phyloP scores from a whole-genome alignment of 2,888 invertebrate species.

The Drosophila atripex region DNA sequence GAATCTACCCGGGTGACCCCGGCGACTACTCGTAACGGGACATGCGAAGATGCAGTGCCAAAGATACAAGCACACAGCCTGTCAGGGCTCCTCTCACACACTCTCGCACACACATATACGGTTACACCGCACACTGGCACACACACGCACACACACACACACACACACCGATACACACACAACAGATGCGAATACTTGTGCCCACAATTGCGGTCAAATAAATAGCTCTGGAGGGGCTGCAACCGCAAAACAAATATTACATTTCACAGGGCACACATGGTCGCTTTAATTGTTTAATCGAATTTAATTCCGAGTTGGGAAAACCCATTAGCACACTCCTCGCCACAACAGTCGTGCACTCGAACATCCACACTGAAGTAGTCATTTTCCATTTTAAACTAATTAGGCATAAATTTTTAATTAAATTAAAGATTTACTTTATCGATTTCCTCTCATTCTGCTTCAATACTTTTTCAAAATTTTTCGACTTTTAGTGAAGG shows the following conservation, averaged over 20 bases:
- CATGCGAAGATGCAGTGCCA: slow-evolving; percentile 59
- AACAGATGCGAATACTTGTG: slow-evolving; percentile 32
- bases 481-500: too few relatives aligned
- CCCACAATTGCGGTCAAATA: slow-evolving; percentile 9
- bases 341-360: background rate
- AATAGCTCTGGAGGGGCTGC: background rate
- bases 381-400: background rate
- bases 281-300: background rate
- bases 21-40: slow-evolving; percentile 31
- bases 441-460: too few relatives aligned
- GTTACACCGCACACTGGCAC: slow-evolving; percentile 12
- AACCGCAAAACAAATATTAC: background rate
- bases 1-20: slow-evolving; percentile 44
- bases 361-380: background rate
- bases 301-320: background rate
- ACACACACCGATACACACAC: slow-evolving; percentile 18
- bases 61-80: slow-evolving; percentile 55
- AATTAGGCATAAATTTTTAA: background rate
- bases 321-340: background rate
- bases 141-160: slow-evolving; percentile 22
- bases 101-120: background rate
- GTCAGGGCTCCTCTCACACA: slow-evolving; percentile 36
- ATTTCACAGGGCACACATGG: background rate
- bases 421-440: too few relatives aligned
- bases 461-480: too few relatives aligned